Evolutionary conservation across 2,113 vertebrate species (phyloP), one percentile per base, ranked within the genome.

Genomic region (Monarcha castaneiventris): DNA sequence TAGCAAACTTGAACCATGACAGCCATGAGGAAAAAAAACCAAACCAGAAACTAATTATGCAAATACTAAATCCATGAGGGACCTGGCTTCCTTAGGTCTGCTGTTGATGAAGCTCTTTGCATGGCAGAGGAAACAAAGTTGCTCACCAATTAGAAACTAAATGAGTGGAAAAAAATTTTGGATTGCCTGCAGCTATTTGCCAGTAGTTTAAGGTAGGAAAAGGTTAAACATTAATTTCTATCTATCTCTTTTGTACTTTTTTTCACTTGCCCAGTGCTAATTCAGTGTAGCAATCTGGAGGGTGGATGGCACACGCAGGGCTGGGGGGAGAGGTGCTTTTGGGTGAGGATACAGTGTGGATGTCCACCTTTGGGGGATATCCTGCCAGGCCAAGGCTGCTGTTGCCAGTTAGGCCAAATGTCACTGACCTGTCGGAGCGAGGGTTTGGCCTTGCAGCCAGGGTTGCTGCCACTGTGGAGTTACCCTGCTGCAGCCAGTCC

Each of bases 251-350:
- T 76, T 66, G 22, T 35, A 44, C 22, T 41, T 66, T 23, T 78
- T 55, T 79, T 41, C 46, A 48, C n/a, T 69, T 61, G 19, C 19
- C 68, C 26, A 17, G 35, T 79, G 44, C 58, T 85, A 48, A 85
- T 59, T 75, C 52, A 68, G 14, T 33, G 21, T 48, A 30, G 55
- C 33, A 73, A 2, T 80, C 48, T 86, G 59, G 49, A 83, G 62
- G 26, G 35, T 26, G 25, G 46, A 37, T 32, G 63, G 41, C 32
- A 21, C 43, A 32, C 0, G 0, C 11, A 48, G 26, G 1, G 7
- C 61, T 21, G 56, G 13, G 22, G 9, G 22, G 35, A 46, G 46
- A 72, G 29, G 19, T 90, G 26, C 32, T 88, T 93, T 75, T 35
- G 49, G 37, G 9, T 76, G 41, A 88, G 67, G 59, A 14, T 62